Percentiles rank a stretch among this genome's conserved stretches.
Evolutionary conservation across 2,888 invertebrate species (phyloP).

Genomic region (Agrotis clavis): DNA sequence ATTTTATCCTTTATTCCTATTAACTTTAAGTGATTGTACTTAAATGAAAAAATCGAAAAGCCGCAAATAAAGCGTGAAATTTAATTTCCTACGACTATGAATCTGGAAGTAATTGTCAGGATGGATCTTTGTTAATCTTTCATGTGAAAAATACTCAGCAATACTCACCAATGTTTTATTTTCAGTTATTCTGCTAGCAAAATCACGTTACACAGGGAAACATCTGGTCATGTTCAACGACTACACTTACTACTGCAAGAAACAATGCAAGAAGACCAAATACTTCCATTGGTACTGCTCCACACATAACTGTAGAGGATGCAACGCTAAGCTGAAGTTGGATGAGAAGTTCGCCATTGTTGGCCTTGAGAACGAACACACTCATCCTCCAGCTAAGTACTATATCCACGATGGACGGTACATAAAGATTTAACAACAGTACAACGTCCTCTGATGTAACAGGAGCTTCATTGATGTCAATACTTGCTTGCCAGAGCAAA

Average conservation of each 20-base stretch:
- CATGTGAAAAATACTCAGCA: too few species aligned
- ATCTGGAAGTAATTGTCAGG: too few species aligned
- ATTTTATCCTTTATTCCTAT: constrained; percentile 3
- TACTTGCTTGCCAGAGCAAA: too few species aligned
- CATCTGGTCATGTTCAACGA: constrained; percentile 73
- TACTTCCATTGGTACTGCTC: constrained; percentile 85
- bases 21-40: constrained; percentile 10
- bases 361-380: constrained; percentile 67
- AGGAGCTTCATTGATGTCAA: too few species aligned
- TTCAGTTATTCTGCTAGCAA: too few species aligned
- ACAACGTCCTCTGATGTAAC: too few species aligned
- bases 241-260: constrained; percentile 85
- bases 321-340: constrained; percentile 81
- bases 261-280: constrained; percentile 79
- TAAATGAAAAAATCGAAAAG: constrained; percentile 9
- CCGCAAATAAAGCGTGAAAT: neutral
- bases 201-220: too few species aligned
- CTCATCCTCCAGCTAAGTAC: too few species aligned
- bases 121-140: too few species aligned
- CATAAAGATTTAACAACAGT: too few species aligned
- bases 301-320: constrained; percentile 83
- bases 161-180: too few species aligned
- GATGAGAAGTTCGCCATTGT: constrained; percentile 78
- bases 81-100: neutral
- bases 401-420: too few species aligned